Conservation (phyloP, 2,797 vertebrate species). For the Telmatherina bonti region DNA sequence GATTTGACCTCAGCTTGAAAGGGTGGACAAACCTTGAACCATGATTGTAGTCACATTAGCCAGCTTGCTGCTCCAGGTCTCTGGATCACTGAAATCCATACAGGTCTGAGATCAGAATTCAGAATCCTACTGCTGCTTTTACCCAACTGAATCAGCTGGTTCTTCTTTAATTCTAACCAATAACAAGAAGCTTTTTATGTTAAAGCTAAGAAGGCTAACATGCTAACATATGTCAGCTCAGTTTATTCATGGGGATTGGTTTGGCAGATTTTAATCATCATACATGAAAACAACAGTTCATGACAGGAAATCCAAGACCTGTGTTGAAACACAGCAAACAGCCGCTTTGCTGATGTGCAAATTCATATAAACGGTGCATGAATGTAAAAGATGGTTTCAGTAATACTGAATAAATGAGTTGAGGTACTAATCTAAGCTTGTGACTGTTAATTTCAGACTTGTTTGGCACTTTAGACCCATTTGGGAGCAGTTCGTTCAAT, state of each 20-base stretch:
- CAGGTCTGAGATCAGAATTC: neutral
- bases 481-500: constrained; percentile 90
- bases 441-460: constrained; percentile 82
- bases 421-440: neutral
- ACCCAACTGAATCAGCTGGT: neutral
- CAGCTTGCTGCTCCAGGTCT: neutral
- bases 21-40: neutral
- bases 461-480: constrained; percentile 93
- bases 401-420: neutral
- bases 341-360: neutral
- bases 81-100: too few relatives aligned
- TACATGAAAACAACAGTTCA: neutral
- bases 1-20: neutral
- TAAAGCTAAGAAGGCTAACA: neutral
- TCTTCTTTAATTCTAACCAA: neutral
- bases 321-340: neutral
- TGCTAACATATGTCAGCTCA: neutral
- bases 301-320: neutral
- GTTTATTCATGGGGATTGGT: neutral
- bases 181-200: neutral
- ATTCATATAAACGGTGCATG: neutral
- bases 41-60: neutral
- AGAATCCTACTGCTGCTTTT: neutral
- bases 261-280: neutral
- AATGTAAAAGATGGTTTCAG: neutral